Percentiles rank a stretch among this genome's conserved stretches.
These are phyloP conservation scores for Diarsia dahlii DNA, from an alignment of 2,888 invertebrate genomes.

Conservation along the genomic window DNA sequence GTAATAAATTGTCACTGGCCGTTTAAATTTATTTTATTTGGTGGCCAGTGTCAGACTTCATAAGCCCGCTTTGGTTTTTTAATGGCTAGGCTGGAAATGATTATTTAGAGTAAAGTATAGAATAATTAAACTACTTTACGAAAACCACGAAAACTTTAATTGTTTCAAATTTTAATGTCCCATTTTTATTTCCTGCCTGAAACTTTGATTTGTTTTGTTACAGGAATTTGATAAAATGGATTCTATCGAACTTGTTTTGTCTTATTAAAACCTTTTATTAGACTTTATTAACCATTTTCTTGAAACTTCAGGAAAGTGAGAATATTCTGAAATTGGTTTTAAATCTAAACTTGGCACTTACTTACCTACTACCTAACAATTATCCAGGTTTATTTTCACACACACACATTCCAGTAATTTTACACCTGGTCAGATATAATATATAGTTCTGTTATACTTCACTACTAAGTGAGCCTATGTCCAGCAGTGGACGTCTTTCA, in stretches of 20 bases:
- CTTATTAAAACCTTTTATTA: neutral
- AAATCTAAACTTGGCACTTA: neutral
- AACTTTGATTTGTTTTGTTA: slow-evolving; percentile 23
- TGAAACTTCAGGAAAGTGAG: neutral
- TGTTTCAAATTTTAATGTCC: slow-evolving; percentile 35
- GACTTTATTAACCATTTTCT: neutral
- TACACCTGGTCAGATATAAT: neutral
- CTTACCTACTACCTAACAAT: too few relatives aligned
- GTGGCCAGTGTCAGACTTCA: slow-evolving; percentile 76
- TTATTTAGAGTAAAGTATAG: slow-evolving; percentile 56
- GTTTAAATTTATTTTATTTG: slow-evolving; percentile 70
- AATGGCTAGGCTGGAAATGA: slow-evolving; percentile 76
- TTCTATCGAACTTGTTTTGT: neutral
- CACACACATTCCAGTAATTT: neutral
- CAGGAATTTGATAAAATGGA: neutral
- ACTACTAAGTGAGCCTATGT: too few relatives aligned
- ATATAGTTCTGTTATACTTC: neutral
- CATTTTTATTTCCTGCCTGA: slow-evolving; percentile 38
- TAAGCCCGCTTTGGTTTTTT: slow-evolving; percentile 66
- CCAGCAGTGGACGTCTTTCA: too few relatives aligned
- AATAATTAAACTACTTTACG: slow-evolving; percentile 58
- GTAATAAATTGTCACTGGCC: slow-evolving; percentile 71
- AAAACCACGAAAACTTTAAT: slow-evolving; percentile 53
- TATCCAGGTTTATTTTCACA: neutral
- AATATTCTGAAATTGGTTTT: neutral